Conservation (phyloP, 2,113 vertebrate genomes). For the Cryptomyrus ogoouensis region DNA sequence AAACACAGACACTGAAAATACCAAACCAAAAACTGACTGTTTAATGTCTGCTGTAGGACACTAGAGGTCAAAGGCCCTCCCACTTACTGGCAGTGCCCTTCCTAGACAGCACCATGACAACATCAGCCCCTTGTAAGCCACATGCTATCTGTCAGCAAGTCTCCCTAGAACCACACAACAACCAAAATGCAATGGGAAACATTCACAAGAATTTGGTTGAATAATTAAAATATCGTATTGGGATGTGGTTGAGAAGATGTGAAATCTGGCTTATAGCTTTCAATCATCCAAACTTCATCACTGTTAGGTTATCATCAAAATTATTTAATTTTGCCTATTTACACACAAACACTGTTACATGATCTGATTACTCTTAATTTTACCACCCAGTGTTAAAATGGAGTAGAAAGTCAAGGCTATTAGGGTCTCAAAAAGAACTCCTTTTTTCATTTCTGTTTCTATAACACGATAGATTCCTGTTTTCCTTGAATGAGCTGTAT, state of each 20-base stretch:
- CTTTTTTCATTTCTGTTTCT: background rate
- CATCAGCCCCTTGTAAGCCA: background rate
- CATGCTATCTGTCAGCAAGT: background rate
- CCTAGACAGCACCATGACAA: background rate
- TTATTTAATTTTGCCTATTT: background rate
- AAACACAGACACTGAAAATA: background rate
- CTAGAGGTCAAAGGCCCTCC: background rate
- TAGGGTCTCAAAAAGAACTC: background rate
- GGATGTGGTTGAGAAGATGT: background rate
- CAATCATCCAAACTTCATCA: background rate
- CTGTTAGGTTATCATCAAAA: background rate
- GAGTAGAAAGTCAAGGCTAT: background rate
- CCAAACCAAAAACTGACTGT: background rate
- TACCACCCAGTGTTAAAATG: background rate
- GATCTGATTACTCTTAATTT: background rate
- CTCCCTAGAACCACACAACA: background rate
- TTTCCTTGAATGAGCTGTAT: background rate
- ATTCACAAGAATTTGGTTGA: background rate
- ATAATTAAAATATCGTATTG: background rate
- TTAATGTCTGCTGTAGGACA: background rate
- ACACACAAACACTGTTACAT: background rate
- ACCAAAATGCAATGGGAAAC: background rate
- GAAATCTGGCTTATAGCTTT: background rate
- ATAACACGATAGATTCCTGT: background rate
- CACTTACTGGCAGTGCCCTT: background rate